phyloP scores from a whole-genome alignment of 2,797 vertebrate species.

The Denticeps clupeoides region DNA sequence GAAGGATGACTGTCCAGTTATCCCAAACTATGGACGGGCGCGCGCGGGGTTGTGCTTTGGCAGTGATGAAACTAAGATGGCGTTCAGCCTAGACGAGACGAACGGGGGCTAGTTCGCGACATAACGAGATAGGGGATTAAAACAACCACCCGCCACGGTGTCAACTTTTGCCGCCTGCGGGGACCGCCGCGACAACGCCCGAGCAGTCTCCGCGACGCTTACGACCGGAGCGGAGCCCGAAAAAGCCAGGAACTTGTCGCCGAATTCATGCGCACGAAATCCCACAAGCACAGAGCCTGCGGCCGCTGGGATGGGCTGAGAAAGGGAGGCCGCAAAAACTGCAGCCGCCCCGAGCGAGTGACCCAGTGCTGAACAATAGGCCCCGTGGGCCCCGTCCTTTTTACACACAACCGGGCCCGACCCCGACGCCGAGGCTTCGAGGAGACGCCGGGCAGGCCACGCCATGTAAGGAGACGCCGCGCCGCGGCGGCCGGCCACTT shows the following conservation, averaged over 20 bases:
- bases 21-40: conserved; percentile 20
- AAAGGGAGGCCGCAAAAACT: conserved; percentile 52
- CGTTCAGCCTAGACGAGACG: conserved; percentile 62
- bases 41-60: conserved; percentile 55
- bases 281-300: conserved; percentile 11
- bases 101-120: conserved; percentile 44
- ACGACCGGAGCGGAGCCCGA: neutral
- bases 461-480: too few species aligned
- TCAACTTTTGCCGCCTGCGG: neutral
- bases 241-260: conserved; percentile 4
- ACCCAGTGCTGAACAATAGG: conserved; percentile 44
- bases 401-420: neutral
- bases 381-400: conserved; percentile 12
- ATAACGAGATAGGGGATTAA: neutral
- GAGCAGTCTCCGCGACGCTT: too few species aligned
- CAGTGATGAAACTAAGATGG: conserved; percentile 73
- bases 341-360: conserved; percentile 36
- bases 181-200: too few species aligned
- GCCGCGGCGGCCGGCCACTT: too few species aligned
- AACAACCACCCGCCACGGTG: neutral
- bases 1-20: conserved; percentile 24
- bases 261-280: neutral
- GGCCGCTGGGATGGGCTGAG: conserved; percentile 38
- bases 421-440: too few species aligned
- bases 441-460: too few species aligned